Evolutionary conservation across 1,140 invertebrate species (phyloP).

Genomic region (Anastrepha obliqua): DNA sequence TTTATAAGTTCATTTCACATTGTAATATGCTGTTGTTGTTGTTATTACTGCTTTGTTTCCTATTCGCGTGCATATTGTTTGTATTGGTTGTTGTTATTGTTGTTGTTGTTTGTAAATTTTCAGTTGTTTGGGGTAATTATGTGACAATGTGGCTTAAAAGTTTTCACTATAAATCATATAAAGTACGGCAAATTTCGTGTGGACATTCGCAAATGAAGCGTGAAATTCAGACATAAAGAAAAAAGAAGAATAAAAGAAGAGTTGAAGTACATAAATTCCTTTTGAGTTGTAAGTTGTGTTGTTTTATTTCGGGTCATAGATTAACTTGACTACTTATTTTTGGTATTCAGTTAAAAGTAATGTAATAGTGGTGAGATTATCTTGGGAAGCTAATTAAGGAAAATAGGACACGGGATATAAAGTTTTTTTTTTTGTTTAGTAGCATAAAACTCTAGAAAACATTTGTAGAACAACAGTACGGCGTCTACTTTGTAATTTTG

Average conservation of each 20-base stretch:
- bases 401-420: too few relatives aligned
- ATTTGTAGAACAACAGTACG: too few relatives aligned
- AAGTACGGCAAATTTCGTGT: conserved; percentile 22
- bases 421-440: too few relatives aligned
- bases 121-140: conserved; percentile 48
- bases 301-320: not conserved
- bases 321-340: not conserved
- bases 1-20: conserved; percentile 53
- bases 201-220: conserved; percentile 45
- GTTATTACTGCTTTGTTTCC: not conserved
- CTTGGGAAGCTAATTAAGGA: too few relatives aligned
- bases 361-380: too few relatives aligned
- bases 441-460: too few relatives aligned
- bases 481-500: too few relatives aligned
- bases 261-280: not conserved
- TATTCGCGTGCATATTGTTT: conserved; percentile 16
- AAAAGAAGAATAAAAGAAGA: not conserved
- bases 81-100: not conserved
- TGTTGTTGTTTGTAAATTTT: not conserved
- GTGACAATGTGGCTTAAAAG: conserved; percentile 55
- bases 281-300: not conserved
- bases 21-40: not conserved
- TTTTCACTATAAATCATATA: conserved; percentile 52
- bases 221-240: conserved; percentile 43
- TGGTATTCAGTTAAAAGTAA: not conserved